Conservation (phyloP, 2,888 invertebrate genomes). For the Xestia c-nigrum region DNA sequence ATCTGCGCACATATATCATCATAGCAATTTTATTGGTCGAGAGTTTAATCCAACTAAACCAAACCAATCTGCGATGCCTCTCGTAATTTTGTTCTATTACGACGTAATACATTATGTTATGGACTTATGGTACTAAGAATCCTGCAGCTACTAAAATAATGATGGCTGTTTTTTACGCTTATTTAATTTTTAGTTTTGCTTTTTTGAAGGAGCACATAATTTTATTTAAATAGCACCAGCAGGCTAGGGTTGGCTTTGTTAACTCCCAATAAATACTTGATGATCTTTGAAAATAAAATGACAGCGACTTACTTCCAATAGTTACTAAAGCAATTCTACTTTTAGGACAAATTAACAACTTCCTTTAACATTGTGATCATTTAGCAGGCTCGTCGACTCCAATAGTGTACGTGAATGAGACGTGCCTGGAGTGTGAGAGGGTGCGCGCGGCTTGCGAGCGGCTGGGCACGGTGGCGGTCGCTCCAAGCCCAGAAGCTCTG, state of each 20-base stretch:
- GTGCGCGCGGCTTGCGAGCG: constrained; percentile 88
- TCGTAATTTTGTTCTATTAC: constrained; percentile 35
- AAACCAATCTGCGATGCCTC: constrained; percentile 37
- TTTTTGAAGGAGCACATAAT: constrained; percentile 2
- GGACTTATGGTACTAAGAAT: constrained; percentile 4
- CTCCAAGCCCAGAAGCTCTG: constrained; percentile 83
- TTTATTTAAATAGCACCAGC: not conserved
- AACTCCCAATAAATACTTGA: constrained; percentile 1
- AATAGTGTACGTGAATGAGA: constrained; percentile 86
- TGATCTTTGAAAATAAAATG: constrained; percentile 9
- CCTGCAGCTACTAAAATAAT: constrained; percentile 8
- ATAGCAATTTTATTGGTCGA: constrained; percentile 54
- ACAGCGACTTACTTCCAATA: not conserved
- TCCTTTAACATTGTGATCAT: constrained; percentile 42
- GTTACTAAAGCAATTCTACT: constrained; percentile 3
- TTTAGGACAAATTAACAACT: constrained; percentile 12
- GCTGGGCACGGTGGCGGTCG: constrained; percentile 85
- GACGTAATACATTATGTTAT: constrained; percentile 23
- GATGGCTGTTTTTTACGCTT: constrained; percentile 9
- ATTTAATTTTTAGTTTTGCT: not conserved
- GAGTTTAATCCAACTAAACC: constrained; percentile 49
- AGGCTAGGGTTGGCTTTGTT: constrained; percentile 34
- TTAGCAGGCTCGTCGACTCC: constrained; percentile 84
- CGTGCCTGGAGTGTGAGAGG: constrained; percentile 88
- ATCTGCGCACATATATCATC: constrained; percentile 55